phyloP scores from a whole-genome alignment of 1,140 invertebrate genomes.

The Drosophila ironensis region DNA sequence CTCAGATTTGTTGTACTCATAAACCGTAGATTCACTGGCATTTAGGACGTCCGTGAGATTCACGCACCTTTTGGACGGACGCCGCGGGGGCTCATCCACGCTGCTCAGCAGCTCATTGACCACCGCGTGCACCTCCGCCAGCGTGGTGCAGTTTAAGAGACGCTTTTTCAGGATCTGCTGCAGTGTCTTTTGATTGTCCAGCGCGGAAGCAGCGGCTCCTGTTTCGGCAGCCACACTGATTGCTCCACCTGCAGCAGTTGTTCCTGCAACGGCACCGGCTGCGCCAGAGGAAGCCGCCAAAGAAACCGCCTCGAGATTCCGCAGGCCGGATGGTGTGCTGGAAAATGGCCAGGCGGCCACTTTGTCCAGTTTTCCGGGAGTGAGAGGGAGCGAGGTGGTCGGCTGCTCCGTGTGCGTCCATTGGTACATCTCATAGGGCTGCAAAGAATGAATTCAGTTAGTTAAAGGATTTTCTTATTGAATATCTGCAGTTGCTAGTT shows the following conservation, averaged over 20 bases:
- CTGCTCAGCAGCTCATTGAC: slow-evolving; percentile 70
- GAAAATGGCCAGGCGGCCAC: slow-evolving; percentile 75
- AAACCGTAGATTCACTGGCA: slow-evolving; percentile 68
- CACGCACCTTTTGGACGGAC: slow-evolving; percentile 66
- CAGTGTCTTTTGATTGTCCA: slow-evolving; percentile 51
- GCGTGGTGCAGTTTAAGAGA: slow-evolving; percentile 64
- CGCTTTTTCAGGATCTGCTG: slow-evolving; percentile 65
- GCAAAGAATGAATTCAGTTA: slow-evolving; percentile 2
- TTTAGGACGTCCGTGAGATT: slow-evolving; percentile 70
- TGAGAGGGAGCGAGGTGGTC: slow-evolving; percentile 85
- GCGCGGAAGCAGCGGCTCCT: slow-evolving; percentile 3
- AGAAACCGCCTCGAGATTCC: slow-evolving; percentile 8
- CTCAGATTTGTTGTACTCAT: slow-evolving; percentile 55
- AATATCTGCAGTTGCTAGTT: no score
- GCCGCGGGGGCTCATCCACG: slow-evolving; percentile 56
- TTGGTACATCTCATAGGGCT: slow-evolving; percentile 94
- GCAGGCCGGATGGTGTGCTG: slow-evolving; percentile 52
- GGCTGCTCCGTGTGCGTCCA: slow-evolving; percentile 91
- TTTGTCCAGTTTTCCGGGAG: slow-evolving; percentile 87
- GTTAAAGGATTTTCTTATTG: not conserved
- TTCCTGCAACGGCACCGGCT: not conserved
- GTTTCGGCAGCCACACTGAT: not conserved
- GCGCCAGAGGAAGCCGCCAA: not conserved
- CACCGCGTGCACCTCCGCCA: slow-evolving; percentile 71
- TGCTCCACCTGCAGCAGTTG: slow-evolving; percentile 11